These are phyloP conservation scores for Seladonia tumulorum DNA, from an alignment of 2,888 invertebrate genomes.

Conservation along the genomic window DNA sequence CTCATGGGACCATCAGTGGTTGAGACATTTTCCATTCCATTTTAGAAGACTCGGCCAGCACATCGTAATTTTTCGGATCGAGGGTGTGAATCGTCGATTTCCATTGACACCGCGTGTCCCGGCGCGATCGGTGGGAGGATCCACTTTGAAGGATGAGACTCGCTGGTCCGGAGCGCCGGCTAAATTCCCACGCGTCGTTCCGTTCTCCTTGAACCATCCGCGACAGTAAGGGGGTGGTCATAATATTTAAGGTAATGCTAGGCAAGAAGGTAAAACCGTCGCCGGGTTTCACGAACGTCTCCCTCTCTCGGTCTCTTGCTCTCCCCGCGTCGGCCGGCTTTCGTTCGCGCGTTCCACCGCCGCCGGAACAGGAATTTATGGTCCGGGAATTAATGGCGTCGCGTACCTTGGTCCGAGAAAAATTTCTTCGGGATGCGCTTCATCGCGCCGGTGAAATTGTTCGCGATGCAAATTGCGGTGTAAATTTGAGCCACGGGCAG, in stretches of 20 bases:
- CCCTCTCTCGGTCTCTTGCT: not conserved
- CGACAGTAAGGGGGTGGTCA: slow-evolving; percentile 68
- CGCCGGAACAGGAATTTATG: slow-evolving; percentile 51
- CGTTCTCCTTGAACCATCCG: slow-evolving; percentile 5
- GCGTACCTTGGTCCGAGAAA: slow-evolving; percentile 23
- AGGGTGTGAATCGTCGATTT: slow-evolving; percentile 15
- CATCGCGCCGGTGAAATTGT: slow-evolving; percentile 42
- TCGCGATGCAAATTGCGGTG: slow-evolving; percentile 44
- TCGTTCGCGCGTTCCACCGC: slow-evolving; percentile 31
- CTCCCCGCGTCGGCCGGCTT: slow-evolving; percentile 27
- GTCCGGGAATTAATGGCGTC: slow-evolving; percentile 49
- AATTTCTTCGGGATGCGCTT: slow-evolving; percentile 22
- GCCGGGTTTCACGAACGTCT: slow-evolving; percentile 42
- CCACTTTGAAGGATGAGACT: slow-evolving; percentile 51
- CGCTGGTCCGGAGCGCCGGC: slow-evolving; percentile 14
- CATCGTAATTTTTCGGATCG: not conserved
- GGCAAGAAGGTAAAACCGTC: slow-evolving; percentile 54
- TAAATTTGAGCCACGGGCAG: slow-evolving; percentile 43
- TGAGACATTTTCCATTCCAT: not conserved
- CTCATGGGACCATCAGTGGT: not conserved
- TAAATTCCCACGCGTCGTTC: slow-evolving; percentile 67
- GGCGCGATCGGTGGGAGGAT: slow-evolving; percentile 18
- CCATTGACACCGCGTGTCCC: not conserved
- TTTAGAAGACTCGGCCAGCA: not conserved
- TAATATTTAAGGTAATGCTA: slow-evolving; percentile 78